These are phyloP conservation scores for Grammomys dolichurus DNA, from an alignment of 2,113 vertebrate species.

Conservation along the genomic window DNA sequence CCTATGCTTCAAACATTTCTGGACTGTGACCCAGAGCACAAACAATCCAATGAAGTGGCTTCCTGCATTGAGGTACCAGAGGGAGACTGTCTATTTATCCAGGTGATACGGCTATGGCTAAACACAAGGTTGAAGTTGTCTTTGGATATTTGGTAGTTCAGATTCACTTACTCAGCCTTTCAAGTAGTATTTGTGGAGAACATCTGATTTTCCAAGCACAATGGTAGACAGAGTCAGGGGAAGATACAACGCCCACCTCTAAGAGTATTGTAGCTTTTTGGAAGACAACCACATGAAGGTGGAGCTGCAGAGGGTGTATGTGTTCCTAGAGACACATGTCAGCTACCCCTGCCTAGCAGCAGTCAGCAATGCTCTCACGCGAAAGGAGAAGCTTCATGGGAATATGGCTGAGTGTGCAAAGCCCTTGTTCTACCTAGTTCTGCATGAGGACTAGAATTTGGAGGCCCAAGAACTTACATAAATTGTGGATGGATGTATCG, in stretches of 20 bases:
- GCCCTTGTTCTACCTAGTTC: background rate
- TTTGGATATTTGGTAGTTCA: background rate
- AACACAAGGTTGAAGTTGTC: background rate
- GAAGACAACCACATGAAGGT: background rate
- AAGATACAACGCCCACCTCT: background rate
- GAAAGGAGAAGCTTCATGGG: background rate
- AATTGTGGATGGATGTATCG: background rate
- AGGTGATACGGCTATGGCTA: background rate
- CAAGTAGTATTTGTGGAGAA: background rate
- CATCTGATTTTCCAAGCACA: background rate
- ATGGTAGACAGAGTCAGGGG: background rate
- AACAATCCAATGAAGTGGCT: background rate
- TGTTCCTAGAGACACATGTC: too few species aligned
- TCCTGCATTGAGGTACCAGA: background rate
- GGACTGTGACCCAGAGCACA: background rate
- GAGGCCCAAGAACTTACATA: too few species aligned
- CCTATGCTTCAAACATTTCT: background rate
- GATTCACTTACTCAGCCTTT: conserved; percentile 8
- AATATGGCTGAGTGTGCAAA: too few species aligned
- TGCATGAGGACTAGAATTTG: too few species aligned
- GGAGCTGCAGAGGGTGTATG: background rate
- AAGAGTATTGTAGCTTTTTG: background rate
- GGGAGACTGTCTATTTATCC: background rate
- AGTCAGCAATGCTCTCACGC: background rate
- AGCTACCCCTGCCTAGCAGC: too few species aligned